Conservation (phyloP, 2,888 invertebrate genomes). For the Coelopa pilipes region DNA sequence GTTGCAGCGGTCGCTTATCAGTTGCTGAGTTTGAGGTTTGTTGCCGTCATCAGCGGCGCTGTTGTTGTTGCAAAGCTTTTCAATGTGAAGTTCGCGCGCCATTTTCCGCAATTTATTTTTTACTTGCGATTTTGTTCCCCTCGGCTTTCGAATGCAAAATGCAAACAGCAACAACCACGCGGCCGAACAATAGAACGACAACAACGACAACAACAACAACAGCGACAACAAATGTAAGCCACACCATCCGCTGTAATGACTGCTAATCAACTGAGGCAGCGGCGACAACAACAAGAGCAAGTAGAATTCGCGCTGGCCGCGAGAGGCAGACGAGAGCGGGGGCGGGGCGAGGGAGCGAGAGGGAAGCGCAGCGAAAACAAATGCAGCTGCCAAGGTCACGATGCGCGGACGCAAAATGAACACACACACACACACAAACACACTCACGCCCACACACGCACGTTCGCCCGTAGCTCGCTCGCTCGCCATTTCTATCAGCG, state of each 20-base stretch:
- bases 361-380: background rate
- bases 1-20: slow-evolving; percentile 14
- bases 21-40: slow-evolving; percentile 16
- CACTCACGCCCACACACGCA: background rate
- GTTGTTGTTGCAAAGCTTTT: slow-evolving; percentile 7
- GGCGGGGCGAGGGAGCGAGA: no score
- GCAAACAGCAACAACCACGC: slow-evolving; percentile 17
- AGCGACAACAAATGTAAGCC: slow-evolving; percentile 7
- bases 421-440: slow-evolving; percentile 41
- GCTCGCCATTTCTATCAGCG: background rate
- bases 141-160: background rate
- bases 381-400: slow-evolving; percentile 26
- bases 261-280: slow-evolving; percentile 3
- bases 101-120: slow-evolving; percentile 5
- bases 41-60: background rate
- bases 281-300: background rate
- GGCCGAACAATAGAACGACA: slow-evolving; percentile 5
- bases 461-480: background rate
- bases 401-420: slow-evolving; percentile 26
- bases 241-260: slow-evolving; percentile 10
- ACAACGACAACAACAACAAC: background rate
- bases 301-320: no score
- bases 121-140: background rate
- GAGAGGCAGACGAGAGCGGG: no score
- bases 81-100: slow-evolving; percentile 50